These are phyloP conservation scores for Nannobrachium achirus DNA, from an alignment of 2,113 vertebrate genomes.

Conservation along the genomic window DNA sequence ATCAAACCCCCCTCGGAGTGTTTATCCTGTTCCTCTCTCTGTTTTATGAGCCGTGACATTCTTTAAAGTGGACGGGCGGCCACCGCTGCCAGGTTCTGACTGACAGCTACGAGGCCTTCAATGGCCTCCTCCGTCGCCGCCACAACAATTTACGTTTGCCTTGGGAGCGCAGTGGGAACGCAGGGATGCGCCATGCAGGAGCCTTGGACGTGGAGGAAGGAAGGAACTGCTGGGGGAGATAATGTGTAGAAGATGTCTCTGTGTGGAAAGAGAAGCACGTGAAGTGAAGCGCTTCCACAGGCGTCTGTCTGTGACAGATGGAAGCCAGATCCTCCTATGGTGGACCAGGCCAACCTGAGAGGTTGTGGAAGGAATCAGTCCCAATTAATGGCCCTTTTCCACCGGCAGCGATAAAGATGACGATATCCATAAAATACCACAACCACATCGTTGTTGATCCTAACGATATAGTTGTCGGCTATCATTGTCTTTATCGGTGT, in stretches of 20 bases:
- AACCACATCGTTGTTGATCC: no score
- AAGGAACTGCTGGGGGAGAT: slow-evolving; percentile 31
- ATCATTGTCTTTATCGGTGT: no score
- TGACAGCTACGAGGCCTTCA: slow-evolving; percentile 25
- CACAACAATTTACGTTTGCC: neutral
- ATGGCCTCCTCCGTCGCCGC: slow-evolving; percentile 31
- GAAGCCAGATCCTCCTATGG: slow-evolving; percentile 53
- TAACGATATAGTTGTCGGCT: no score
- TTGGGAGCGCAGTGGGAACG: slow-evolving; percentile 7
- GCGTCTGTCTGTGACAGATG: slow-evolving; percentile 63
- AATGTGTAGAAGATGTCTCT: no score
- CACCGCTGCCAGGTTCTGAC: slow-evolving; percentile 25
- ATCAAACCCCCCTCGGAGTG: slow-evolving; percentile 23
- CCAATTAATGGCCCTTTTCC: slow-evolving; percentile 47
- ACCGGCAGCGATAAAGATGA: no score
- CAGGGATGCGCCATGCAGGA: slow-evolving; percentile 28
- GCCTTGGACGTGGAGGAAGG: slow-evolving; percentile 44
- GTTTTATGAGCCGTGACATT: slow-evolving; percentile 26
- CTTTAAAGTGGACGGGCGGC: no score
- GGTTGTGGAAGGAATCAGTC: no score
- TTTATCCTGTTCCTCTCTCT: slow-evolving; percentile 37
- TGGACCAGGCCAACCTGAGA: no score
- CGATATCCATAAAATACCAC: no score
- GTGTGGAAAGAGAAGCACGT: slow-evolving; percentile 36
- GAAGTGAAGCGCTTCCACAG: slow-evolving; percentile 48